These are phyloP conservation scores for Gymnothorax javanicus DNA, from an alignment of 2,797 vertebrate species.

Conservation along the genomic window DNA sequence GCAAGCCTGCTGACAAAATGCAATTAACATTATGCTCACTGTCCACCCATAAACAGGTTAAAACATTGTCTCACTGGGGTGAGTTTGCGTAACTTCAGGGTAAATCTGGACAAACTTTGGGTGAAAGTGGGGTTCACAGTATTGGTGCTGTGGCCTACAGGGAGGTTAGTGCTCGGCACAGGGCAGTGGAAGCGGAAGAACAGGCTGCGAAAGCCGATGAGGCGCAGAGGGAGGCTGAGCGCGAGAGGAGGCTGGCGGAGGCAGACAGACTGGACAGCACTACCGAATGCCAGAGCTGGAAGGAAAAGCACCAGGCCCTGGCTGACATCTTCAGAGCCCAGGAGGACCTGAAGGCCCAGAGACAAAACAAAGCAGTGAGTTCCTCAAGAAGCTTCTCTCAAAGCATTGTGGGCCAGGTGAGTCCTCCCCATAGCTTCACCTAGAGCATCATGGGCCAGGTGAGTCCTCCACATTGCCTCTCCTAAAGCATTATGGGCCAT, in stretches of 20 bases:
- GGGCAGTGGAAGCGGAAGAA: conserved; percentile 61
- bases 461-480: not conserved
- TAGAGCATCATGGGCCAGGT: not conserved
- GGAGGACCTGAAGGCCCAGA: conserved; percentile 68
- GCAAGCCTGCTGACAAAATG: too few species aligned
- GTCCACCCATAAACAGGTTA: too few species aligned
- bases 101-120: not conserved
- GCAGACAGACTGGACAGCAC: conserved; percentile 62
- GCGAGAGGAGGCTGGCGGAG: conserved; percentile 58
- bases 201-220: conserved; percentile 55
- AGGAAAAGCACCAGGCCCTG: conserved; percentile 63
- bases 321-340: conserved; percentile 55
- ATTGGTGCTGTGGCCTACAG: conserved; percentile 46
- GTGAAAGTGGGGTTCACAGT: not conserved
- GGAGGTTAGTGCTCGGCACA: conserved; percentile 58
- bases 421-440: not conserved
- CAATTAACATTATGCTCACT: too few species aligned
- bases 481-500: not conserved
- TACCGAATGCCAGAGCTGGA: conserved; percentile 67
- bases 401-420: not conserved
- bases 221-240: conserved; percentile 65
- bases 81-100: not conserved
- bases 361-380: conserved; percentile 70
- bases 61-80: too few species aligned
- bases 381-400: not conserved